Base-by-base conservation (phyloP, 2,113 vertebrate species). In the Zosterops borbonicus region DNA sequence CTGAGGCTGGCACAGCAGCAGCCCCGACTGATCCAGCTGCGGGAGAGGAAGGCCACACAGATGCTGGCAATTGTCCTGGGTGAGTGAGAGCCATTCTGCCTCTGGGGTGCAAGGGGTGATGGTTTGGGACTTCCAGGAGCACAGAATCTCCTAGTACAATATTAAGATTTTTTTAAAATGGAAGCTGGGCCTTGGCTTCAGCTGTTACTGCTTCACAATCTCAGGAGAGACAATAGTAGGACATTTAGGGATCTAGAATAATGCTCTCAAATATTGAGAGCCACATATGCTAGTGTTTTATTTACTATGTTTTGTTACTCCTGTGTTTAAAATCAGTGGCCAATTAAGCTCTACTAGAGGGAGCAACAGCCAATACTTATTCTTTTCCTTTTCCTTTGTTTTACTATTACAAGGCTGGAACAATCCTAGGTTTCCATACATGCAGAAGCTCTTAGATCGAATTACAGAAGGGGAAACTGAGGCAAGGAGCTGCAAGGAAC, bases 21-120 rank as follows among this genome's bases (percentile, higher is more conserved):
- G 39, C 92, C 98, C 82, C 96, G 98, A 3, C 97, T 95, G 94
- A 97, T 98, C 96, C 99, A 99, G 59, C 97, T 98, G 19, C 97
- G 98, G 91, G 99, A 99, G 95, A 99, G 98, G 92, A 99, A 99
- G 89, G 99, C 99, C 63, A 99, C 99, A 3, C 99, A 99, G 98
- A 99, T 99, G 99, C 89, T 99, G 77, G 98, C 98, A 90, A 99
- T 99, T 42, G 99, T 99, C 80, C 98, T 99, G 17, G 99, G 99
- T 99, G 96, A 99, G 98, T 98, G 28, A 84, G 81, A 80, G 19
- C 41, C 22, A 11, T n/a, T 64, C 70, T 69, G 20, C 7, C 39
- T 46, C 18, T n/a, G 33, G 41, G 23, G 18, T 50, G 42, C 67
- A 67, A 59, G n/a, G 37, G 50, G 9, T 49, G 27, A 23, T 77